Base-by-base conservation (phyloP, 2,888 invertebrate genomes). In the Pyrocoelia pectoralis region DNA sequence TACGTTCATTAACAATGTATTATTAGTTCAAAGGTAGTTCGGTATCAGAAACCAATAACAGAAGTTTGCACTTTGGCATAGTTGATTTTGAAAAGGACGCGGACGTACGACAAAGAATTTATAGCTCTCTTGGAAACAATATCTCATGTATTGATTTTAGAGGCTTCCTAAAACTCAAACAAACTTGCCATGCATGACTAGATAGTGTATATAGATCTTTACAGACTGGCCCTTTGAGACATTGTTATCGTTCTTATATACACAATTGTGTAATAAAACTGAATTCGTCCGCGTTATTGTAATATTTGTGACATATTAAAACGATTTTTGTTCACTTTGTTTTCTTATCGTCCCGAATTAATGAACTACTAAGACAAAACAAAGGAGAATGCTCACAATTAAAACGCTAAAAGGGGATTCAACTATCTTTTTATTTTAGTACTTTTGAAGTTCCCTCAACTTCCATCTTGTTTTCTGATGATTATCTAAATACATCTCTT, bases 41-140 rank as follows among this genome's bases (percentile, higher is more conserved):
- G 28, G 43, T 24, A 43, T 33, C 41, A 51, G 55, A 29, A 55
- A 56, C 50, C 61, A 61, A 61, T 61, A 61, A 61, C 56, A 61
- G 50, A 56, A 61, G 61, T 56, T 61, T 56, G 61, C 56, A 56
- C 56, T 61, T 49, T 50, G 19, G 60, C 56, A 48, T 60, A 29
- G 43, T 17, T 51, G 61, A 55, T 61, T 56, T 61, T 49, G 56
- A 61, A 61, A 60, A 61, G 56, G 43, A 55, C 56, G 38, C 50
- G 43, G 61, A 61, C 55, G 51, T 18, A 48, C 33, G 56, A 57
- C 61, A 56, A 62, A 62, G 61, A 62, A 56, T 62, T 52, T 62
- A 62, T 62, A 51, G 41, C 61, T 62, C 61, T 62, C 56, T 53
- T 52, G 61, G 56, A 62, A 52, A 62, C 61, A 62, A 53, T 62